A percentile compares a stretch with the other conserved stretches of the same genome.
Conservation (phyloP, 2,797 vertebrate genomes). For the Pagetopsis macropterus region DNA sequence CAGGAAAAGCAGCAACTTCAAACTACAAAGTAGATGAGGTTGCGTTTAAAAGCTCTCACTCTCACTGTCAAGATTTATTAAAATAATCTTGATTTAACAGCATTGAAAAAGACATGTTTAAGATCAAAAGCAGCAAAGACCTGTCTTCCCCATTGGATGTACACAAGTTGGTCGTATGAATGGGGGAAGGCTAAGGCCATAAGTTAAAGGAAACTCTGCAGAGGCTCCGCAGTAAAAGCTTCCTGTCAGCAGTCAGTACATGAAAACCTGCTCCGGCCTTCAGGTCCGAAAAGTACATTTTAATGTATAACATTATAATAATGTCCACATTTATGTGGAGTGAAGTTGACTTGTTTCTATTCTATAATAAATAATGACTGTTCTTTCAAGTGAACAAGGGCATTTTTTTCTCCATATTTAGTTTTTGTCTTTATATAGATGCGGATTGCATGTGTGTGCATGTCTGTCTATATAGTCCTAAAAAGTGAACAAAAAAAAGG, state of each 20-base stretch:
- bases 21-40: slow-evolving; percentile 48
- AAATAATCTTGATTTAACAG: background rate
- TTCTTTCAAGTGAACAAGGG: slow-evolving; percentile 4
- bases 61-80: background rate
- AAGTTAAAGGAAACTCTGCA: background rate
- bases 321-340: background rate
- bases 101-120: background rate
- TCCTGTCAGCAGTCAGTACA: slow-evolving; percentile 7
- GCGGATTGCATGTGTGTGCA: background rate
- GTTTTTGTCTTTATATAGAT: background rate
- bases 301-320: background rate
- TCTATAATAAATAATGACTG: background rate
- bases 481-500: background rate
- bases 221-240: background rate
- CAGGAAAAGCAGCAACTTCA: slow-evolving; percentile 42
- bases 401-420: background rate
- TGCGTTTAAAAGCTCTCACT: slow-evolving; percentile 41
- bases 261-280: background rate
- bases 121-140: background rate
- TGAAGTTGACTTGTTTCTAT: background rate
- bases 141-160: background rate
- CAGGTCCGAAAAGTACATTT: background rate
- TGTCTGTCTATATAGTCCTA: background rate
- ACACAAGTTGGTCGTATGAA: background rate
- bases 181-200: background rate